phyloP scores from a whole-genome alignment of 2,797 vertebrate genomes.

The Otus scops region DNA sequence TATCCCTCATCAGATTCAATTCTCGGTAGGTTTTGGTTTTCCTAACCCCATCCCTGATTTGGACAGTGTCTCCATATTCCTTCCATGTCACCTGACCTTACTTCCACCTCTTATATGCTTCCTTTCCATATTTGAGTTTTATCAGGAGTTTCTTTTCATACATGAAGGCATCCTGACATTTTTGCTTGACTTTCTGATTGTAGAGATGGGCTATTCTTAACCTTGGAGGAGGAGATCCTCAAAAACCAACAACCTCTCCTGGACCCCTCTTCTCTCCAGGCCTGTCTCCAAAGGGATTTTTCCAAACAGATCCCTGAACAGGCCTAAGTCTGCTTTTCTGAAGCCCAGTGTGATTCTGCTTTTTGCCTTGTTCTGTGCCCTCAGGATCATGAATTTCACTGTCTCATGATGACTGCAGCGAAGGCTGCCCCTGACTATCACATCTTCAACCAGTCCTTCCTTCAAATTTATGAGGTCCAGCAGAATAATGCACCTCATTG shows the following conservation, averaged over 20 bases:
- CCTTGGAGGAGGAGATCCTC: background rate
- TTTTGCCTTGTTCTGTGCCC: background rate
- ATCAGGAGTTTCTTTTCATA: background rate
- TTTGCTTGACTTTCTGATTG: background rate
- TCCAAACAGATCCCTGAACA: background rate
- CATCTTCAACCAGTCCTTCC: background rate
- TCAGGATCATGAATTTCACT: background rate
- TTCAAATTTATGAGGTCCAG: background rate
- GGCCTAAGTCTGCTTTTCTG: background rate
- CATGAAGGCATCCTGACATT: background rate
- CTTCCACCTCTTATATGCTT: background rate
- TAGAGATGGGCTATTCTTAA: background rate
- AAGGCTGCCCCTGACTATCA: background rate
- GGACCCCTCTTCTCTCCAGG: background rate
- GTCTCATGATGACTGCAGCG: background rate
- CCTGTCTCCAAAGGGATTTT: background rate
- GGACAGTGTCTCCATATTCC: background rate
- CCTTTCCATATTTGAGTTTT: background rate
- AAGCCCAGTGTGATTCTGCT: background rate
- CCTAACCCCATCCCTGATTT: background rate
- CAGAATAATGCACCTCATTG: background rate
- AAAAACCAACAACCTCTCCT: background rate
- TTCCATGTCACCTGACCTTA: background rate
- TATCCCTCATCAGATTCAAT: background rate
- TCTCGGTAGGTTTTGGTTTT: background rate